Conservation (phyloP, 1,140 invertebrate genomes). For the Drosophila trapezifrons region DNA sequence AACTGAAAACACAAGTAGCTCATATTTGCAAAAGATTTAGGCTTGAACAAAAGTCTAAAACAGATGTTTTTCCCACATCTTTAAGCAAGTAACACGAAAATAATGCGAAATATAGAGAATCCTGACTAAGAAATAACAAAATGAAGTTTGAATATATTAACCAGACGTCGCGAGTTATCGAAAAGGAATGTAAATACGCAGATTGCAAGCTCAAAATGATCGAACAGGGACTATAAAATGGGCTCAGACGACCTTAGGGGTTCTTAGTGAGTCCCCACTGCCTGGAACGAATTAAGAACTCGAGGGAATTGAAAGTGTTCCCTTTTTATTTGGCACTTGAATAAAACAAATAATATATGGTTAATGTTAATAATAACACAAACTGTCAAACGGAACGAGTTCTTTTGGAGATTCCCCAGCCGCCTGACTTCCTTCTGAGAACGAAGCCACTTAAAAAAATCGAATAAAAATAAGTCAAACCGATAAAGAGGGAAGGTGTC, state of each 20-base stretch:
- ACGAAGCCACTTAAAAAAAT: conserved; percentile 25
- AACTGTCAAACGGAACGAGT: conserved; percentile 23
- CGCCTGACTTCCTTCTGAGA: conserved; percentile 36
- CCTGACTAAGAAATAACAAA: neutral
- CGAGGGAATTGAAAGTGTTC: neutral
- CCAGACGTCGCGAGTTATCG: neutral
- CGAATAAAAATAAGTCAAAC: conserved; percentile 34
- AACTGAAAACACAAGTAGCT: neutral
- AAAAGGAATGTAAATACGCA: neutral
- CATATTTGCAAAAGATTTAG: neutral
- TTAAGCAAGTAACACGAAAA: no score
- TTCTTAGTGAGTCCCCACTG: neutral
- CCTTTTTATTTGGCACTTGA: conserved; percentile 3
- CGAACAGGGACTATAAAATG: no score
- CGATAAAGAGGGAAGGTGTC: conserved; percentile 43
- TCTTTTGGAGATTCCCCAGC: conserved; percentile 14
- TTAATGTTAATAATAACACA: conserved; percentile 17
- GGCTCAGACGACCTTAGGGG: neutral
- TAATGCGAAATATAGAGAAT: neutral
- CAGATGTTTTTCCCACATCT: neutral
- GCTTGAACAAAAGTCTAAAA: neutral
- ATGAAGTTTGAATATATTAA: no score
- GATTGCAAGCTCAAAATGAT: neutral
- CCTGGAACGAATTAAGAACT: neutral
- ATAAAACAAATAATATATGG: conserved; percentile 17